Conservation (phyloP, 2,888 invertebrate genomes). For the Hypsopygia costalis region DNA sequence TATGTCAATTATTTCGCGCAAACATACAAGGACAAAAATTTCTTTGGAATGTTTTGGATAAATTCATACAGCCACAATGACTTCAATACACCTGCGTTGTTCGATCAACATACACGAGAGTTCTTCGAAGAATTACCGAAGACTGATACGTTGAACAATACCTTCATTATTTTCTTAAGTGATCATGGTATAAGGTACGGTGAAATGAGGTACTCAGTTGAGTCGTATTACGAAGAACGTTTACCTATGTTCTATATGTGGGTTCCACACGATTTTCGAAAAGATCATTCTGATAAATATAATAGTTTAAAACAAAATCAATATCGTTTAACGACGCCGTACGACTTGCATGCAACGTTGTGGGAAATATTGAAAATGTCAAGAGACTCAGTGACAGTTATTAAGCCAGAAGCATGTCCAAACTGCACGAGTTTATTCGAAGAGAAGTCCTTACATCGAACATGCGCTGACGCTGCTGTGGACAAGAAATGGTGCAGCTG, state of each 20-base stretch:
- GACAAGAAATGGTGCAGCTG: conserved; percentile 89
- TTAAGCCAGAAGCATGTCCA: conserved; percentile 77
- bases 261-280: conserved; percentile 82
- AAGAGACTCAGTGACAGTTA: conserved; percentile 39
- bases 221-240: conserved; percentile 89
- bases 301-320: conserved; percentile 82
- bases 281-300: conserved; percentile 75
- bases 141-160: conserved; percentile 80
- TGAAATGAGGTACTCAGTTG: conserved; percentile 81
- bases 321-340: conserved; percentile 85
- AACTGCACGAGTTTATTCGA: conserved; percentile 82
- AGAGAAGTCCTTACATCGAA: conserved; percentile 77
- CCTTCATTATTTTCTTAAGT: conserved; percentile 85
- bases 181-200: conserved; percentile 90
- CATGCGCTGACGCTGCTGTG: conserved; percentile 84
- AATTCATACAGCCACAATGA: conserved; percentile 87
- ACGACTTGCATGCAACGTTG: conserved; percentile 86
- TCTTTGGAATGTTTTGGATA: conserved; percentile 87
- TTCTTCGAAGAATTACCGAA: conserved; percentile 77
- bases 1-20: conserved; percentile 83
- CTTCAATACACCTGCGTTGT: conserved; percentile 81
- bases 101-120: conserved; percentile 80
- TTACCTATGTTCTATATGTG: conserved; percentile 87
- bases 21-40: conserved; percentile 78
- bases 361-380: conserved; percentile 79